Base-by-base conservation (phyloP, 2,113 vertebrate species). In the Plotosus lineatus region DNA sequence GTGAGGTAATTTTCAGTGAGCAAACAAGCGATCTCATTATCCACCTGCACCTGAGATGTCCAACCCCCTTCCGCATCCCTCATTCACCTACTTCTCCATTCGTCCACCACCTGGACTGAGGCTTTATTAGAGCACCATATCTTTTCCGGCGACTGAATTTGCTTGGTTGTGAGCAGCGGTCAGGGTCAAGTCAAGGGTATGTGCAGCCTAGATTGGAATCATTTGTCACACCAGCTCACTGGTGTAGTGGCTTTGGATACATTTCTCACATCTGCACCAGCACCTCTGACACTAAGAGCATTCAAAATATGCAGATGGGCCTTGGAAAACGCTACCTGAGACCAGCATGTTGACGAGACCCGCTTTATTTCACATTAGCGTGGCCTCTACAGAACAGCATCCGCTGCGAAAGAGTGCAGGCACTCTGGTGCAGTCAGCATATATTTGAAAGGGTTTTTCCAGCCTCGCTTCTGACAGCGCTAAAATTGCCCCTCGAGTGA, bases 51-150 rank as follows among this genome's bases (percentile, higher is more conserved):
- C 96, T 97, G 96, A 96, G 96, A 97, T 96, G 96, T 95, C 93
- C 95, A 95, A 96, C 79, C 69, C 50, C 78, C 85, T 56, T 74
- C 60, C 63, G 58, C 33, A 50, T 68, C 91, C 90, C 93, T 92
- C 89, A 91, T 89, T 86, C 66, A 61, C 46, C 69, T 72, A 10
- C 63, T 48, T 50, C 48, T 73, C 48, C 78, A 82, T 85, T 80
- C 81, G 82, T 84, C 87, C 76, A 74, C 66, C 60, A 80, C 94
- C 95, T 93, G 94, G 94, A 95, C 88, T 76, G 11, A 81, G 94
- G 95, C 95, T 98, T 98, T 97, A 99, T 98, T 99, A 98, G 96
- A 94, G 95, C 95, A 95, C 95, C 98, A 97, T 96, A 96, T 98
- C 95, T 97, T 97, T 98, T 98, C 96, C 96, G 96, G 94, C 96